These are phyloP conservation scores for Paracanthobrama guichenoti DNA, from an alignment of 2,113 vertebrate species.

Conservation along the genomic window DNA sequence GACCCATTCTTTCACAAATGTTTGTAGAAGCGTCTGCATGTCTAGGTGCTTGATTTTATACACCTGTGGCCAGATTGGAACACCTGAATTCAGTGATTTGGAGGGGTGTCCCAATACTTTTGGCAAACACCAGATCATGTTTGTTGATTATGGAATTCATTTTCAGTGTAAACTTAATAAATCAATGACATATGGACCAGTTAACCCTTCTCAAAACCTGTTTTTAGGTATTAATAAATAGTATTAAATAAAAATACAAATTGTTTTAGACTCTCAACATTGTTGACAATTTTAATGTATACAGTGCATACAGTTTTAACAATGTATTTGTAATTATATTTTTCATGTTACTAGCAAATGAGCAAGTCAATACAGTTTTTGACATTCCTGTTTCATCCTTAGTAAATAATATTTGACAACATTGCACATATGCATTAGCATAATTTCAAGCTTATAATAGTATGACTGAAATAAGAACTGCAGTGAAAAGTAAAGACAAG, in stretches of 20 bases:
- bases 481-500: neutral
- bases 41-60: too few relatives aligned
- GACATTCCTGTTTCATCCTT: neutral
- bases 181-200: too few relatives aligned
- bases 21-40: too few relatives aligned
- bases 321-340: neutral
- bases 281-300: constrained; percentile 8
- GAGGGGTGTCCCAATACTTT: too few relatives aligned
- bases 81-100: too few relatives aligned
- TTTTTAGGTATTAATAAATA: neutral
- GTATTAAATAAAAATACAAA: neutral
- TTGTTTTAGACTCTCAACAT: neutral
- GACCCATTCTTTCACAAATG: too few relatives aligned
- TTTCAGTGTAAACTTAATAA: neutral
- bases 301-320: neutral
- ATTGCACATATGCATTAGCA: constrained; percentile 30
- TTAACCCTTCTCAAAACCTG: neutral
- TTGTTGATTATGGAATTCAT: neutral
- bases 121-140: too few relatives aligned
- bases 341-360: neutral
- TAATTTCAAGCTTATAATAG: neutral
- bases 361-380: neutral
- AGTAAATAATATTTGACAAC: constrained; percentile 36
- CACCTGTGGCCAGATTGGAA: too few relatives aligned
- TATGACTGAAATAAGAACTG: neutral